Percentiles rank a stretch among this genome's conserved stretches.
Conservation (phyloP, 2,113 vertebrate species). For the Microtus ochrogaster region DNA sequence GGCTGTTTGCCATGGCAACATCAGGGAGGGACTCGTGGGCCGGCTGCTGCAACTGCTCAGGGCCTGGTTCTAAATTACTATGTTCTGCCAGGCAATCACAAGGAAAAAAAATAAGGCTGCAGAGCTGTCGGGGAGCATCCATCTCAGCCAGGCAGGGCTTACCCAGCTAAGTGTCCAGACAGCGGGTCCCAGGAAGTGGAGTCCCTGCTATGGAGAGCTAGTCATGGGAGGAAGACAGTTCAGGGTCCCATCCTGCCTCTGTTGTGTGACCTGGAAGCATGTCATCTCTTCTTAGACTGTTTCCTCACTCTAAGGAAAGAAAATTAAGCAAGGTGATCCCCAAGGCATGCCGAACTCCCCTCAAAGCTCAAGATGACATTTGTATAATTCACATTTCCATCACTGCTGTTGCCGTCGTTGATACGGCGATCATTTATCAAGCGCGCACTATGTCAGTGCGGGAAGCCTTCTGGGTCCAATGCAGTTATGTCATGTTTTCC, state of each 20-base stretch:
- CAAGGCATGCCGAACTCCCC: background rate
- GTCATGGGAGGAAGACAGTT: background rate
- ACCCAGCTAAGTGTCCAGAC: conserved; percentile 64
- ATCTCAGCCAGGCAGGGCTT: conserved; percentile 72
- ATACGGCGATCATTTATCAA: background rate
- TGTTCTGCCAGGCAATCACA: conserved; percentile 82
- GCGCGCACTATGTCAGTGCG: background rate
- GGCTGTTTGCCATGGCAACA: conserved; percentile 70
- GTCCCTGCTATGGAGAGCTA: background rate
- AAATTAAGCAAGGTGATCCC: conserved; percentile 4
- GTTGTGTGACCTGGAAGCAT: background rate
- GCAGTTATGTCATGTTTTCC: background rate
- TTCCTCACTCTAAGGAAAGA: conserved; percentile 18
- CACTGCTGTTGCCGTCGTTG: background rate
- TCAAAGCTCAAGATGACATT: background rate
- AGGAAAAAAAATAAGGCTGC: conserved; percentile 74
- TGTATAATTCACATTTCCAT: background rate
- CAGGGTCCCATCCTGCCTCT: background rate
- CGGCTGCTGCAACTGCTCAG: conserved; percentile 65
- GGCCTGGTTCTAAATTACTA: conserved; percentile 77
- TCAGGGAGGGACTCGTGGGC: conserved; percentile 68
- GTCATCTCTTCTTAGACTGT: background rate
- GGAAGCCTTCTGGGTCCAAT: background rate
- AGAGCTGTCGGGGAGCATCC: conserved; percentile 79
- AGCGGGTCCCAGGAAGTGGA: conserved; percentile 39